Percentiles rank a stretch among this genome's conserved stretches.
Evolutionary conservation across 2,113 vertebrate genomes (phyloP).

Genomic region (Otolemur garnettii): DNA sequence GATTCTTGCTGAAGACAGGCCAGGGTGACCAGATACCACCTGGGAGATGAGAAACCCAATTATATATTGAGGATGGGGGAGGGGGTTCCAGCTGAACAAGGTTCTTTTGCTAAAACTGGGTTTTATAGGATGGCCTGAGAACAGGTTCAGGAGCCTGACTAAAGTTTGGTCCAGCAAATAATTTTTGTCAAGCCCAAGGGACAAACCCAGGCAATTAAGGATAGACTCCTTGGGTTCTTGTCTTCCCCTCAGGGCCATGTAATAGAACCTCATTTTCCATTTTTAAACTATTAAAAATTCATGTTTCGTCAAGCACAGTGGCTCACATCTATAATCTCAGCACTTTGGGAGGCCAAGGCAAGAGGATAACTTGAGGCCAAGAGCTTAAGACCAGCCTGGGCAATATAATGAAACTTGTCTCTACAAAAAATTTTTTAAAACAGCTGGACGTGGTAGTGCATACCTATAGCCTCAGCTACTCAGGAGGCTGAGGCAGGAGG

Average conservation of each 20-base stretch:
- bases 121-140: not conserved
- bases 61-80: not conserved
- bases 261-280: not conserved
- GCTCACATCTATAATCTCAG: too few species aligned
- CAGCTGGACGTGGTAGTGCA: too few species aligned
- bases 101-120: not conserved
- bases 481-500: too few species aligned
- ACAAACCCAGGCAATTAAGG: not conserved
- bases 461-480: too few species aligned
- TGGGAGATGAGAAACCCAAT: not conserved
- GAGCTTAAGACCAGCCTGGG: too few species aligned
- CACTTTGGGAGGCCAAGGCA: too few species aligned
- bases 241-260: not conserved
- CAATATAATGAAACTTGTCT: too few species aligned
- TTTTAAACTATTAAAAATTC: constrained; percentile 22
- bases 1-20: not conserved
- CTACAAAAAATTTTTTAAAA: too few species aligned
- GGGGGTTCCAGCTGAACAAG: not conserved
- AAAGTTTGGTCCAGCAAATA: not conserved
- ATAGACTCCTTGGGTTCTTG: not conserved
- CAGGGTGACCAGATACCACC: not conserved
- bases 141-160: not conserved
- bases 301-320: not conserved
- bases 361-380: too few species aligned
- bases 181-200: not conserved